phyloP scores from a whole-genome alignment of 92 coral and sea anemone species.

The Parazoanthus atlanticus region DNA sequence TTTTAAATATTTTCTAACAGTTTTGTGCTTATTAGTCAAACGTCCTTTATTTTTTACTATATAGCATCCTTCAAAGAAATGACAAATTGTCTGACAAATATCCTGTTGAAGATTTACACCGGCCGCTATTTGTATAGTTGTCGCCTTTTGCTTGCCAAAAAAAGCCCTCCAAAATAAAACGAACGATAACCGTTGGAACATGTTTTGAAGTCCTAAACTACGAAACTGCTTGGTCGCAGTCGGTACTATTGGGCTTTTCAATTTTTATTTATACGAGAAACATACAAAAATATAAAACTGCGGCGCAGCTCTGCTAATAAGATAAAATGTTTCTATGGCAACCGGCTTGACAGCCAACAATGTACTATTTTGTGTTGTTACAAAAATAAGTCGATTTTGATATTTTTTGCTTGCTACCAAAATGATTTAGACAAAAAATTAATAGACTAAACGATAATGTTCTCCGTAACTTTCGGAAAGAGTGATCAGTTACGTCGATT shows the following conservation, averaged over 20 bases:
- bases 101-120: background rate
- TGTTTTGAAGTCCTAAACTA: background rate
- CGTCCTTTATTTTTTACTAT: no score
- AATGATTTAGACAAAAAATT: background rate
- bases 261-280: background rate
- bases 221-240: background rate
- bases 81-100: background rate
- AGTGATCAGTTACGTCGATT: background rate
- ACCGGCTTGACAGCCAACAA: constrained; percentile 25
- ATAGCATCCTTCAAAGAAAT: no score
- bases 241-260: background rate
- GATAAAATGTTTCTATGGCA: constrained; percentile 17
- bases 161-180: no score
- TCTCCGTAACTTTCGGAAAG: background rate
- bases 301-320: background rate
- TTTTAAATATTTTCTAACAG: background rate
- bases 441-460: background rate
- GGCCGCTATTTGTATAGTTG: background rate
- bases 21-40: background rate
- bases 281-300: background rate
- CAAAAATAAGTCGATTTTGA: background rate
- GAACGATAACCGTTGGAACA: no score
- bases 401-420: background rate
- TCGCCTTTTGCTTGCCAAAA: background rate
- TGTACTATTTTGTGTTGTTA: background rate